Conservation (phyloP, 2,797 vertebrate species). For the Clamator glandarius region DNA sequence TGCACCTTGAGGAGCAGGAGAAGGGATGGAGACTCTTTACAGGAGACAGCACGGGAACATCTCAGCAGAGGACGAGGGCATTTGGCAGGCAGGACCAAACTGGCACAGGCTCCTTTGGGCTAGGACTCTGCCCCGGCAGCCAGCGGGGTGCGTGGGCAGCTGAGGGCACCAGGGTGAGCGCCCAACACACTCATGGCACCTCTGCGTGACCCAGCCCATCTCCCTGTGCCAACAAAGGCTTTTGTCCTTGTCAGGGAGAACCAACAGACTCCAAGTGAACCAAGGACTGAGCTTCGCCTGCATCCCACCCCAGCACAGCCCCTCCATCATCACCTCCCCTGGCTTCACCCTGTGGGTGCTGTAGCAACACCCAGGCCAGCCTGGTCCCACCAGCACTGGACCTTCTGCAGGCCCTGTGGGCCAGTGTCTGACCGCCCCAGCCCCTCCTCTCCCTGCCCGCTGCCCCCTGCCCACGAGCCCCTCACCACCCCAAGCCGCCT, state of each 20-base stretch:
- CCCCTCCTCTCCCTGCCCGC: not conserved
- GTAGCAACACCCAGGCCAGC: not conserved
- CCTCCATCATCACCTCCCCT: not conserved
- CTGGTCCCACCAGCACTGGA: not conserved
- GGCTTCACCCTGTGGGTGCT: not conserved
- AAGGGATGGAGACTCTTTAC: not conserved
- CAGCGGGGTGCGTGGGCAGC: not conserved
- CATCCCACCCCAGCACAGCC: not conserved
- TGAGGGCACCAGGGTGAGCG: not conserved
- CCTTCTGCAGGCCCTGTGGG: not conserved
- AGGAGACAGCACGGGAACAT: not conserved
- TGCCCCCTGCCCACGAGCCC: not conserved
- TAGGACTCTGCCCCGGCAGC: not conserved
- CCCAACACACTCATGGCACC: not conserved
- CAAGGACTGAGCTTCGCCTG: not conserved
- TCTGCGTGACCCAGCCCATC: too few species aligned
- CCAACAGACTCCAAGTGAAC: not conserved
- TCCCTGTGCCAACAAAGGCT: rapidly evolving
- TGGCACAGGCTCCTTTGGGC: rapidly evolving
- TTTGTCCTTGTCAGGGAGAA: not conserved
- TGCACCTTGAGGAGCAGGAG: not conserved
- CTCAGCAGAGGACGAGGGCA: not conserved
- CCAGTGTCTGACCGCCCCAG: not conserved
- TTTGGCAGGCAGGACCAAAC: not conserved
- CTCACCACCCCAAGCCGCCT: rapidly evolving